Conservation (phyloP, 2,113 vertebrate species). For the Gymnogyps californianus region DNA sequence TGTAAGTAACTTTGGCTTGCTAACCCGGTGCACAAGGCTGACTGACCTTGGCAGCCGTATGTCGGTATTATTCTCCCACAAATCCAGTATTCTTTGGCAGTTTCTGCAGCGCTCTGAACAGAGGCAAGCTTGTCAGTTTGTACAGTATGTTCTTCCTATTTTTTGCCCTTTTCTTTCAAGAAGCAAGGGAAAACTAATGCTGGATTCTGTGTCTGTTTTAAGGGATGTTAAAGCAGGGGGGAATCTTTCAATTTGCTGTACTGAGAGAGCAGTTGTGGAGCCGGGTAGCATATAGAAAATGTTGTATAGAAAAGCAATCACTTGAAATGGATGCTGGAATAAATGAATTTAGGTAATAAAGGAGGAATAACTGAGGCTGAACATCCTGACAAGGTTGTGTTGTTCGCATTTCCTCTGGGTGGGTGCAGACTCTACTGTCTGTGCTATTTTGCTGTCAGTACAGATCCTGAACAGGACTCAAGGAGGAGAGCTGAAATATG, state of each 20-base stretch:
- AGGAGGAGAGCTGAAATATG: background rate
- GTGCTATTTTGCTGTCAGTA: constrained; percentile 1
- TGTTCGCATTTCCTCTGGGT: background rate
- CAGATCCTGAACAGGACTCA: background rate
- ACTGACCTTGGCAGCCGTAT: background rate
- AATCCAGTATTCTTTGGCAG: background rate
- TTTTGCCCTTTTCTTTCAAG: background rate
- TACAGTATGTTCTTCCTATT: background rate
- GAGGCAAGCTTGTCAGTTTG: background rate
- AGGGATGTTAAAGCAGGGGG: background rate
- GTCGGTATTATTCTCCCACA: background rate
- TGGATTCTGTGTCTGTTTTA: background rate
- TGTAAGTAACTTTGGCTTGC: background rate
- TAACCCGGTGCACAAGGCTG: background rate
- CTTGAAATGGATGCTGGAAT: background rate
- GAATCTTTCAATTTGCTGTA: background rate
- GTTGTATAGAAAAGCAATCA: background rate
- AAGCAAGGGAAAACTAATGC: background rate
- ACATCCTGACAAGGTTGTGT: background rate
- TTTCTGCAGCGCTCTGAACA: background rate
- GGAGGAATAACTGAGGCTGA: background rate
- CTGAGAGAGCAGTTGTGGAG: background rate
- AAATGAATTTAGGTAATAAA: background rate
- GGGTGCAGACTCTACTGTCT: background rate
- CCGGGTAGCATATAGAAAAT: background rate